Evolutionary conservation across 2,888 invertebrate species (phyloP).

Genomic region (Metellina segmentata): DNA sequence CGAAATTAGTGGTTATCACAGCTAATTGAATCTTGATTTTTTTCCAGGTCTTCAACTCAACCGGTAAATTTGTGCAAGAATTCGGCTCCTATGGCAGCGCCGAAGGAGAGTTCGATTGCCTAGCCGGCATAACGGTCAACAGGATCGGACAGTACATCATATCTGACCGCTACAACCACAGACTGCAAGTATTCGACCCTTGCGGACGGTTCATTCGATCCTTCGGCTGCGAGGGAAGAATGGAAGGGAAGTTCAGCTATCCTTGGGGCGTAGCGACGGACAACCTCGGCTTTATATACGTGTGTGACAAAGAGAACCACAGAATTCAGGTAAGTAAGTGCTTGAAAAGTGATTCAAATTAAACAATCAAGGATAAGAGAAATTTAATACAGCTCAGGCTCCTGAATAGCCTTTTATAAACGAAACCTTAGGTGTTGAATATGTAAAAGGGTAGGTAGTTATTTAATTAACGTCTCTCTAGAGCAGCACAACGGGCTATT

Average conservation of each 20-base stretch:
- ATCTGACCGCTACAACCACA: conserved; percentile 96
- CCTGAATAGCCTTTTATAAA: too few species aligned
- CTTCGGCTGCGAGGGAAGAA: conserved; percentile 97
- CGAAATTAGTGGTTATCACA: neutral
- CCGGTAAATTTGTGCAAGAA: conserved; percentile 94
- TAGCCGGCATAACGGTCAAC: conserved; percentile 97
- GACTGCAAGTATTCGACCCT: conserved; percentile 94
- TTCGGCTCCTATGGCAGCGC: conserved; percentile 97
- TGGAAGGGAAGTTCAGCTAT: conserved; percentile 97
- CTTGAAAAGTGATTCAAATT: too few species aligned
- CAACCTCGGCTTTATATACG: conserved; percentile 97
- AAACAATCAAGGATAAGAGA: too few species aligned
- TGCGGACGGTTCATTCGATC: conserved; percentile 94
- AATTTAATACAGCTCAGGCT: too few species aligned
- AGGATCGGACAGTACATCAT: conserved; percentile 97
- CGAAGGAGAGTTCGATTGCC: conserved; percentile 98
- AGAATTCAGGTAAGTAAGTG: conserved; percentile 89
- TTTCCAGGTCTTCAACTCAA: conserved; percentile 89
- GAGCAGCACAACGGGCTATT: too few species aligned
- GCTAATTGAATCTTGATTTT: neutral
- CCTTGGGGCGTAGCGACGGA: conserved; percentile 99
- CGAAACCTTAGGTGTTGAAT: too few species aligned
- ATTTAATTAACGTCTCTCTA: too few species aligned
- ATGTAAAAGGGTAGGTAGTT: too few species aligned
- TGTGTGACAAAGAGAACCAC: conserved; percentile 99